These are phyloP conservation scores for Menura novaehollandiae DNA, from an alignment of 2,113 vertebrate species.

Conservation along the genomic window DNA sequence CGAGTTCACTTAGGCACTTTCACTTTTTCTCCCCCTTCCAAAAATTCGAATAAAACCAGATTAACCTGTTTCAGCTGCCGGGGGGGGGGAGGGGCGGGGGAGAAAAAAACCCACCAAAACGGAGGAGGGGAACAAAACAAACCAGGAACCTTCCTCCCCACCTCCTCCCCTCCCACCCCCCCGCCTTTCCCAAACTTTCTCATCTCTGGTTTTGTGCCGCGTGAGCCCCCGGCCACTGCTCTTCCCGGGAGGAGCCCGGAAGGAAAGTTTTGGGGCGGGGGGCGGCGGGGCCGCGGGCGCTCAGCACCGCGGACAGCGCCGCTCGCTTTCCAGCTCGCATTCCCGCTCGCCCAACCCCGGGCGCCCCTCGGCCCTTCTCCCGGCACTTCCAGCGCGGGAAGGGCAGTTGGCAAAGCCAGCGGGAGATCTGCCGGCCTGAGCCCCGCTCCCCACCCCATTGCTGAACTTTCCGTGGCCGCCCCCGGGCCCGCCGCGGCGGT, in stretches of 20 bases:
- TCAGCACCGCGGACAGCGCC: constrained; percentile 87
- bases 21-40: constrained; percentile 56
- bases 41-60: constrained; percentile 7
- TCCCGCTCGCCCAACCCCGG: not conserved
- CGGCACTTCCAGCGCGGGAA: not conserved
- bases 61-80: not conserved
- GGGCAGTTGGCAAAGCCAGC: not conserved
- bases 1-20: constrained; percentile 72
- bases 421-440: not conserved
- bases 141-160: not conserved
- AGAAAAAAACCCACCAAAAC: not conserved
- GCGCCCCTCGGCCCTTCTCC: not conserved
- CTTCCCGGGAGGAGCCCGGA: not conserved
- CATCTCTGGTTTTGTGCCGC: not conserved
- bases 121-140: not conserved
- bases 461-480: not conserved
- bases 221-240: not conserved
- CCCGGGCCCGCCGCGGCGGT: not conserved
- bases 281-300: constrained; percentile 11
- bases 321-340: not conserved
- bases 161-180: not conserved
- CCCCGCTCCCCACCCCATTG: not conserved
- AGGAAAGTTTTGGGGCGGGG: not conserved
- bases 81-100: not conserved
- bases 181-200: constrained; percentile 10